phyloP scores from a whole-genome alignment of 2,797 vertebrate species.

The Brachymystax lenok region DNA sequence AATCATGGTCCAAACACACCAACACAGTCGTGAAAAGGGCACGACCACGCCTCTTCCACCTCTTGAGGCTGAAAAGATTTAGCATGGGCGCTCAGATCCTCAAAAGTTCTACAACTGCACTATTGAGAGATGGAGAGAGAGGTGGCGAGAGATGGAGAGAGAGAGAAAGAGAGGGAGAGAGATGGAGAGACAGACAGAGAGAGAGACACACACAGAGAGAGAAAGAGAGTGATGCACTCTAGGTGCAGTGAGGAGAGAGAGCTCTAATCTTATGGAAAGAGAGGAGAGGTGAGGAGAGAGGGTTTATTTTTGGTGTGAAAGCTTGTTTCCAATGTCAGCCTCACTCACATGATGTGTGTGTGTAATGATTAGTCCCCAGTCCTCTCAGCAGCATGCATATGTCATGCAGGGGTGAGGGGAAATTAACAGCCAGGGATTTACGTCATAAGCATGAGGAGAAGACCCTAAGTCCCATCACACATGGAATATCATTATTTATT shows the following conservation, averaged over 20 bases:
- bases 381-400: background rate
- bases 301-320: conserved; percentile 29
- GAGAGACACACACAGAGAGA: too few species aligned
- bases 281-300: conserved; percentile 4
- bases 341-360: conserved; percentile 24
- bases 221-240: too few species aligned
- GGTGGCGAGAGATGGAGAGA: background rate
- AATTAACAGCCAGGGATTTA: background rate
- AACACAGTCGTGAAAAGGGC: too few species aligned
- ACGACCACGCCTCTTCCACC: too few species aligned
- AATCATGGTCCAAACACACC: too few species aligned
- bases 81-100: too few species aligned
- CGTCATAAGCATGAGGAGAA: background rate
- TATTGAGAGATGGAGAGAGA: background rate
- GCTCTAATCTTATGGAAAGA: conserved; percentile 12
- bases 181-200: background rate
- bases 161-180: background rate
- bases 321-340: conserved; percentile 36
- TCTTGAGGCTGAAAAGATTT: too few species aligned
- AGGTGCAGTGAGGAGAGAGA: too few species aligned
- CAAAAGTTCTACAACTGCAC: too few species aligned
- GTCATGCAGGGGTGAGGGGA: background rate
- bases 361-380: background rate
- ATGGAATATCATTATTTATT: too few species aligned
- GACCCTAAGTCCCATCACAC: conserved; percentile 2